Conservation (phyloP, 2,888 invertebrate species). For the Gonocerus acuteangulatus region DNA sequence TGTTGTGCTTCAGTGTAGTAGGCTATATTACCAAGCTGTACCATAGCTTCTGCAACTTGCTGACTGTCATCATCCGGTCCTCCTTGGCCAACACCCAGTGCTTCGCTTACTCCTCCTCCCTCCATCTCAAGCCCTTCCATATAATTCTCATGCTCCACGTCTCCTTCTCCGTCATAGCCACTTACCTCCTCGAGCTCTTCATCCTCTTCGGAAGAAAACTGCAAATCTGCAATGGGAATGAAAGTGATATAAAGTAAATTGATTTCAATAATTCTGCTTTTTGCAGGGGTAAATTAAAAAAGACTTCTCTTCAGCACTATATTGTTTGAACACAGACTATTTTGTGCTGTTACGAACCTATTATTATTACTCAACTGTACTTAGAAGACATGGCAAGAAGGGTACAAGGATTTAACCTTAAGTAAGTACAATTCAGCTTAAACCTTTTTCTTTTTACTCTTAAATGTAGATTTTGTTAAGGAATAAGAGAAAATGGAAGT, state of each 20-base stretch:
- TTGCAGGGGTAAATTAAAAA: too few relatives aligned
- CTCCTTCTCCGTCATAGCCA: constrained; percentile 42
- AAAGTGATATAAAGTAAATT: neutral
- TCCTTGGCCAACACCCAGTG: neutral
- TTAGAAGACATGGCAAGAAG: too few relatives aligned
- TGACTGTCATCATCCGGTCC: constrained; percentile 53
- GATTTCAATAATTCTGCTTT: constrained; percentile 25
- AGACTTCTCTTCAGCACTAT: too few relatives aligned
- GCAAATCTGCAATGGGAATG: constrained; percentile 49
- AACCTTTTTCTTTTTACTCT: too few relatives aligned
- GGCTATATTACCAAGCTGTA: constrained; percentile 52
- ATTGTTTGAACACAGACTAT: too few relatives aligned
- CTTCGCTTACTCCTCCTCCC: neutral
- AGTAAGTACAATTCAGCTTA: too few relatives aligned
- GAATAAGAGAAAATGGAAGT: too few relatives aligned
- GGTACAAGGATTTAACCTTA: too few relatives aligned
- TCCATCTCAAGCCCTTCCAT: constrained; percentile 31
- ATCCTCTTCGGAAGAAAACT: constrained; percentile 63
- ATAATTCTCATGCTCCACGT: constrained; percentile 46
- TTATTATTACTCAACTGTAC: too few relatives aligned
- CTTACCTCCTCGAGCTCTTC: constrained; percentile 43
- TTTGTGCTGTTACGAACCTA: too few relatives aligned
- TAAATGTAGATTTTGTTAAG: too few relatives aligned
- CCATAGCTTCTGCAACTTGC: constrained; percentile 45
- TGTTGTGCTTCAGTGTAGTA: constrained; percentile 48